phyloP scores from a whole-genome alignment of 2,113 vertebrate genomes.

The Atlantisia rogersi region DNA sequence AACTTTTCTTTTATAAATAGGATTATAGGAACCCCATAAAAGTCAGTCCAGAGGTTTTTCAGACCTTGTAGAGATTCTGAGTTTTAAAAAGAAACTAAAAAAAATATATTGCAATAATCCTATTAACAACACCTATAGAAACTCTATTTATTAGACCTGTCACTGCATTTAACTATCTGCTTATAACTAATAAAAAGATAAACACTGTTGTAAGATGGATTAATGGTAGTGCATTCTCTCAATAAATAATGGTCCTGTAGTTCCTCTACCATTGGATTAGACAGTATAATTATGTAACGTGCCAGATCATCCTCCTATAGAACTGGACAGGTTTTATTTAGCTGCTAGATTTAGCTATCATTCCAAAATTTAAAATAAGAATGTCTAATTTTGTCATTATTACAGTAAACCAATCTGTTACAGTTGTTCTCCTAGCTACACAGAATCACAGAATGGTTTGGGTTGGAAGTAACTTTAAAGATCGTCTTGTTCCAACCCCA shows the following conservation, averaged over 20 bases:
- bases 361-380: background rate
- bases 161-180: slow-evolving; percentile 5
- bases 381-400: background rate
- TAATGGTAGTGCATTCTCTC: background rate
- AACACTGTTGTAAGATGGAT: background rate
- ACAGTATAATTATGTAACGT: background rate
- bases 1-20: slow-evolving; percentile 55
- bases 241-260: background rate
- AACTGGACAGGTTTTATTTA: background rate
- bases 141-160: background rate
- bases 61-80: background rate
- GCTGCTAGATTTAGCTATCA: background rate
- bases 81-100: background rate
- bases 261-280: background rate
- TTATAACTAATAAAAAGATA: background rate
- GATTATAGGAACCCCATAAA: background rate
- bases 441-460: too few relatives aligned
- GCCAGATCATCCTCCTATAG: background rate
- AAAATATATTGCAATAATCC: slow-evolving; percentile 10
- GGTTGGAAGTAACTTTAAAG: too few relatives aligned
- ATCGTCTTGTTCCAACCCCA: too few relatives aligned
- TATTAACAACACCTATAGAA: background rate
- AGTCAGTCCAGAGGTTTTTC: background rate
- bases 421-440: background rate
- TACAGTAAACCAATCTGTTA: background rate